These are phyloP conservation scores for Syrphus vitripennis DNA, from an alignment of 2,888 invertebrate species.

Conservation along the genomic window DNA sequence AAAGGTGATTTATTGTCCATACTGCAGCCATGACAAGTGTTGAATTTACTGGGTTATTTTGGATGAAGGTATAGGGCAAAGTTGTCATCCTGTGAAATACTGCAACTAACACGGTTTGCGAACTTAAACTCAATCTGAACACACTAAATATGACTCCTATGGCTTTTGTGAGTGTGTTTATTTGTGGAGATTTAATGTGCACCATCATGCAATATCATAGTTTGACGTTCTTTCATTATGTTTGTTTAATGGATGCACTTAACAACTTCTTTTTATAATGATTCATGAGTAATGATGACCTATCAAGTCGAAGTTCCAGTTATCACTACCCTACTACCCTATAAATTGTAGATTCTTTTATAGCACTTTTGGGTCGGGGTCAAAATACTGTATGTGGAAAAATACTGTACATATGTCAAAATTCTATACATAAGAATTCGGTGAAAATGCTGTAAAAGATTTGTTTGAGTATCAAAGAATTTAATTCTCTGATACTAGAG, in stretches of 20 bases:
- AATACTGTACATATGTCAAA: no score
- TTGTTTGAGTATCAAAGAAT: no score
- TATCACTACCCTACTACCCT: not conserved
- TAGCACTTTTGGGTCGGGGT: no score
- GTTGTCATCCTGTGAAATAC: conserved; percentile 45
- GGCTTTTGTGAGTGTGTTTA: not conserved
- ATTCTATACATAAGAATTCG: no score
- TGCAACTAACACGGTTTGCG: conserved; percentile 7
- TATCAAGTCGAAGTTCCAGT: not conserved
- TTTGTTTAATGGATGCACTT: conserved; percentile 2
- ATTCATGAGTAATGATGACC: not conserved
- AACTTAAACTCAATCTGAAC: conserved; percentile 11
- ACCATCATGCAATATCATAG: conserved; percentile 40
- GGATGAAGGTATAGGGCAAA: conserved; percentile 6
- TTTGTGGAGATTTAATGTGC: conserved; percentile 25
- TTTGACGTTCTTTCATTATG: not conserved
- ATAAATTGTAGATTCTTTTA: no score
- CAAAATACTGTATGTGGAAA: no score
- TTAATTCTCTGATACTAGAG: no score
- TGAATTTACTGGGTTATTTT: conserved; percentile 72
- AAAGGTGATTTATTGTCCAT: conserved; percentile 76
- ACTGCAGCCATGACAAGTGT: conserved; percentile 76
- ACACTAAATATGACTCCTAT: not conserved
- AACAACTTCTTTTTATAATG: not conserved
- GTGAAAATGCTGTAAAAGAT: no score